Conservation (phyloP, 2,888 invertebrate genomes). For the Drosophila phalerata region DNA sequence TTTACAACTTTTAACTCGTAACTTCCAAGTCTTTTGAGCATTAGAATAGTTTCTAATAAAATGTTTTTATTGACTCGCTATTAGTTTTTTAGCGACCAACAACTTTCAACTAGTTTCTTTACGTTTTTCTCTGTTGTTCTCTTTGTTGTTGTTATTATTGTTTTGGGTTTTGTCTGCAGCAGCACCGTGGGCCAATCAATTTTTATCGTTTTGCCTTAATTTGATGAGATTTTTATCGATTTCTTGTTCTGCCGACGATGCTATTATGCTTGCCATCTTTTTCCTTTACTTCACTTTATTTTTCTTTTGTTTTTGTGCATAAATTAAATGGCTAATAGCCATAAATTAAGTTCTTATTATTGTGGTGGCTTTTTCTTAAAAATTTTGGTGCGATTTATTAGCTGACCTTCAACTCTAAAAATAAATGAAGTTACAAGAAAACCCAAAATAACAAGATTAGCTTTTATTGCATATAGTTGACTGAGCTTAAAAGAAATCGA, state of each 20-base stretch:
- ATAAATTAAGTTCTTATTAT: constrained; percentile 54
- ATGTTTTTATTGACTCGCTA: constrained; percentile 43
- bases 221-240: constrained; percentile 79
- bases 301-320: constrained; percentile 52
- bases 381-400: constrained; percentile 61
- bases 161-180: constrained; percentile 34
- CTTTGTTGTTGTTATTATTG: background rate
- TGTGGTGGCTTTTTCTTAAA: constrained; percentile 38
- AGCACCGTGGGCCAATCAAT: constrained; percentile 66
- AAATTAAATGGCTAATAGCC: constrained; percentile 74
- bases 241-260: constrained; percentile 47
- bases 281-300: constrained; percentile 9
- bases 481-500: background rate
- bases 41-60: constrained; percentile 61
- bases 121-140: constrained; percentile 19
- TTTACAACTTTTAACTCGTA: constrained; percentile 11
- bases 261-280: constrained; percentile 26
- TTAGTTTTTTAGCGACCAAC: constrained; percentile 4
- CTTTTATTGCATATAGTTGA: background rate
- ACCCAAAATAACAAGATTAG: constrained; percentile 1
- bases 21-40: constrained; percentile 25
- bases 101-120: constrained; percentile 47
- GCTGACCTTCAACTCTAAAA: constrained; percentile 70
- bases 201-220: constrained; percentile 78
- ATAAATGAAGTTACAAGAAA: constrained; percentile 59